Conservation (phyloP, 53 echinoderm and acorn worm species). For the Luidia sarsii region DNA sequence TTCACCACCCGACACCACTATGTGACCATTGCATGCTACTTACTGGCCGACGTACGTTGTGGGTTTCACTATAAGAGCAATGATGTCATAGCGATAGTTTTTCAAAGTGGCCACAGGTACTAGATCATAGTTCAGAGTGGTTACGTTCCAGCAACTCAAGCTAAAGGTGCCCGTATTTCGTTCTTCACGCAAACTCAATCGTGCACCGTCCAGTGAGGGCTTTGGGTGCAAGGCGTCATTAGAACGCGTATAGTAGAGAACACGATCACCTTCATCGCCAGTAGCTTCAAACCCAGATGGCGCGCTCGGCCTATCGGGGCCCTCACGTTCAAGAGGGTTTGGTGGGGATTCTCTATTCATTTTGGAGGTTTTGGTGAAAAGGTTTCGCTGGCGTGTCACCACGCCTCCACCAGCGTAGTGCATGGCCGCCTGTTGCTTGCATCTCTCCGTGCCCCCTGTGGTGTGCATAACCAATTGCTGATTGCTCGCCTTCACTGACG, state of each 20-base stretch:
- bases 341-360: neutral
- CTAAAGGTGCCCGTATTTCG: neutral
- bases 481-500: too few relatives aligned
- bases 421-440: too few relatives aligned
- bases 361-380: constrained; percentile 21
- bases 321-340: neutral
- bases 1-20: constrained; percentile 9
- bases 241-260: neutral
- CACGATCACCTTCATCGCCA: constrained; percentile 5
- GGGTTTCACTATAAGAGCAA: constrained; percentile 14
- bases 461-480: neutral
- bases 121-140: constrained; percentile 19
- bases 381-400: constrained; percentile 22
- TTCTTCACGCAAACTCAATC: constrained; percentile 7
- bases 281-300: constrained; percentile 9
- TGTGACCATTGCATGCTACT: constrained; percentile 8
- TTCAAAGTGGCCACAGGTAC: neutral
- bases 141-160: constrained; percentile 14
- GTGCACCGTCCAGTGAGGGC: constrained; percentile 18
- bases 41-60: constrained; percentile 3
- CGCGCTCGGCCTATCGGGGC: neutral
- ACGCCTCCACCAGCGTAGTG: constrained; percentile 15
- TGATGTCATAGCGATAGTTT: constrained; percentile 13
- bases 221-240: constrained; percentile 27
- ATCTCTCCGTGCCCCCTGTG: neutral